These are phyloP conservation scores for Hiodon tergisus DNA, from an alignment of 2,113 vertebrate genomes.

Conservation along the genomic window DNA sequence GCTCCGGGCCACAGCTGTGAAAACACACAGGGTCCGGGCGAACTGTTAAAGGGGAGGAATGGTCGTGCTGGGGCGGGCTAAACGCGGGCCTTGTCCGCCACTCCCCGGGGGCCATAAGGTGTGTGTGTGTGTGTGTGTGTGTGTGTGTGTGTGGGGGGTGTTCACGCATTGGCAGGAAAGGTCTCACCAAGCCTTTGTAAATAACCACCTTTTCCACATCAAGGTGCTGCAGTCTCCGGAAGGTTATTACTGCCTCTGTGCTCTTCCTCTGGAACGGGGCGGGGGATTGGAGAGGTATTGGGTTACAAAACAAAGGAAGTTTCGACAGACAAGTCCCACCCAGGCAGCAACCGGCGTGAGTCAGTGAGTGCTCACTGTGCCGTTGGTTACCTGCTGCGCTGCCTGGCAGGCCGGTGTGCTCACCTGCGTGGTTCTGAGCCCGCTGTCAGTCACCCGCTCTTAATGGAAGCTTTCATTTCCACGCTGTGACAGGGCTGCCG, in stretches of 20 bases:
- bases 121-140: not conserved
- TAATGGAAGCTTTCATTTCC: not conserved
- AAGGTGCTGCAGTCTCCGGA: conserved; percentile 19
- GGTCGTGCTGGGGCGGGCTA: too few relatives aligned
- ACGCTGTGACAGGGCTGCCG: not conserved
- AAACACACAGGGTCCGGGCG: conserved; percentile 20
- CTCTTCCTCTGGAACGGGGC: not conserved
- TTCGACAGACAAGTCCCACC: conserved; percentile 22
- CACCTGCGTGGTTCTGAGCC: not conserved
- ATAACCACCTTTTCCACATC: not conserved
- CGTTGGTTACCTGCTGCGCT: not conserved
- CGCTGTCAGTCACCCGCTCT: not conserved
- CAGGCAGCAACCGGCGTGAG: not conserved
- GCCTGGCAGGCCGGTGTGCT: not conserved
- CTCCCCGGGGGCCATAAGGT: too few relatives aligned
- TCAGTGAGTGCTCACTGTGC: not conserved
- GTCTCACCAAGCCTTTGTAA: not conserved
- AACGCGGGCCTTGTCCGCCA: too few relatives aligned
- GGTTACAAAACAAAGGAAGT: conserved; percentile 22
- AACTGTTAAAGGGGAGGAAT: conserved; percentile 22
- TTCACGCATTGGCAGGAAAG: not conserved
- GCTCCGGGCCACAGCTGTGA: conserved; percentile 25
- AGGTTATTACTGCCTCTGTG: conserved; percentile 2
- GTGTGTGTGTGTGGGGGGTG: not conserved
- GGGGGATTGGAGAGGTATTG: not conserved